Conservation (phyloP, 2,888 invertebrate species). For the Polia nebulosa region DNA sequence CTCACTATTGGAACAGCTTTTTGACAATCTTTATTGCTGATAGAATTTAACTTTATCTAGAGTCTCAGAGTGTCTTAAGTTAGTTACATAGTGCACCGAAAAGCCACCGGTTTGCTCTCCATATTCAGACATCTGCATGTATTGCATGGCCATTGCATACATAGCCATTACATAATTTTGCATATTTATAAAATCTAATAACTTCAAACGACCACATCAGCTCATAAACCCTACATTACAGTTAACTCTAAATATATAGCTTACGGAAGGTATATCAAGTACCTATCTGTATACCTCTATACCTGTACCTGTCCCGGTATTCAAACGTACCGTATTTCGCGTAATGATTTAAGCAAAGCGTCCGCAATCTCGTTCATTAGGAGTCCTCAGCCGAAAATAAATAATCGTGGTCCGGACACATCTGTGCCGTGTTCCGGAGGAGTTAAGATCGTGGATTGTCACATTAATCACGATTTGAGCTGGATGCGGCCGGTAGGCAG, state of each 20-base stretch:
- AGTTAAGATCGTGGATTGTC: slow-evolving; percentile 78
- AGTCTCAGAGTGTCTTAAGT: neutral
- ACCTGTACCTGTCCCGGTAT: slow-evolving; percentile 28
- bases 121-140: neutral
- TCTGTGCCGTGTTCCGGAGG: slow-evolving; percentile 70
- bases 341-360: slow-evolving; percentile 61
- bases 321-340: slow-evolving; percentile 61
- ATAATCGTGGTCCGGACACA: slow-evolving; percentile 69
- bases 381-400: slow-evolving; percentile 71
- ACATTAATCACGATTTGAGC: slow-evolving; percentile 83
- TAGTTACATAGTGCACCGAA: neutral
- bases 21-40: no score
- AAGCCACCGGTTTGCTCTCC: no score
- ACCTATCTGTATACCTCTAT: slow-evolving; percentile 5
- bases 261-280: slow-evolving; percentile 22
- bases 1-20: neutral
- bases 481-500: slow-evolving; percentile 73
- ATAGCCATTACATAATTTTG: neutral
- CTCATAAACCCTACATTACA: slow-evolving; percentile 23
- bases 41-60: no score
- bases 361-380: slow-evolving; percentile 69
- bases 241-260: slow-evolving; percentile 29
- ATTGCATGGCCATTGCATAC: neutral
- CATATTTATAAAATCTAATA: neutral
- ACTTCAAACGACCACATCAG: slow-evolving; percentile 4